Conservation (phyloP, 2,113 vertebrate species). For the Charadrius vociferus region DNA sequence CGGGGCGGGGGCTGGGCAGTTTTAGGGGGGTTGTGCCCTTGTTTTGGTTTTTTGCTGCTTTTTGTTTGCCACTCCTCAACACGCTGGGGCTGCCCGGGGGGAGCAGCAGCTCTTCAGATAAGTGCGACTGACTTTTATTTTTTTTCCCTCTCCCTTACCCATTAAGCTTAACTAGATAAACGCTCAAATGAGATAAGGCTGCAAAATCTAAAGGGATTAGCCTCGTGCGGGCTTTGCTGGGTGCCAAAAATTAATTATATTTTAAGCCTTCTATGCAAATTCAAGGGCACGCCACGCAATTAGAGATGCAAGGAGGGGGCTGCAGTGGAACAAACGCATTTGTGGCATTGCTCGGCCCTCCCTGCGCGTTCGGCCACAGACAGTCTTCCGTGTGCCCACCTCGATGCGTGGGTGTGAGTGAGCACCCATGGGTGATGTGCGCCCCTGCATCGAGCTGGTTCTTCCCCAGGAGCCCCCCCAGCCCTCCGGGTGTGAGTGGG, state of each 20-base stretch:
- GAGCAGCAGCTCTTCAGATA: not conserved
- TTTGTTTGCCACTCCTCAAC: not conserved
- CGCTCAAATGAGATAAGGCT: not conserved
- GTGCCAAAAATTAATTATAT: slow-evolving; percentile 43
- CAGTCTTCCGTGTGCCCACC: rapidly evolving
- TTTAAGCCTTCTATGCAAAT: slow-evolving; percentile 23
- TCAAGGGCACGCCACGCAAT: not conserved
- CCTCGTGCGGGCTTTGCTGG: not conserved
- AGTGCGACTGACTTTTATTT: not conserved
- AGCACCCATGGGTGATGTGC: not conserved
- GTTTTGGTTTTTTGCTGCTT: not conserved
- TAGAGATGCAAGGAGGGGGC: not conserved
- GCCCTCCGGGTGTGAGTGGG: rapidly evolving
- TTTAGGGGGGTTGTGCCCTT: not conserved
- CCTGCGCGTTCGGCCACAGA: not conserved
- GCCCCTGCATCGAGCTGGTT: rapidly evolving
- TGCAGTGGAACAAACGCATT: not conserved
- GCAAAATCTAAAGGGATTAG: not conserved
- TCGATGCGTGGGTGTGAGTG: rapidly evolving
- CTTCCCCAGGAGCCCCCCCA: not conserved
- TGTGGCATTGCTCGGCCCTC: not conserved
- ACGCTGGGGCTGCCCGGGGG: not conserved
- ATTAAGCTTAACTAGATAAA: not conserved
- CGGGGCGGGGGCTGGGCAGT: rapidly evolving
- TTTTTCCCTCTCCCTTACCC: not conserved